phyloP scores from a whole-genome alignment of 1,140 invertebrate genomes.

The Rhopalosiphum padi region DNA sequence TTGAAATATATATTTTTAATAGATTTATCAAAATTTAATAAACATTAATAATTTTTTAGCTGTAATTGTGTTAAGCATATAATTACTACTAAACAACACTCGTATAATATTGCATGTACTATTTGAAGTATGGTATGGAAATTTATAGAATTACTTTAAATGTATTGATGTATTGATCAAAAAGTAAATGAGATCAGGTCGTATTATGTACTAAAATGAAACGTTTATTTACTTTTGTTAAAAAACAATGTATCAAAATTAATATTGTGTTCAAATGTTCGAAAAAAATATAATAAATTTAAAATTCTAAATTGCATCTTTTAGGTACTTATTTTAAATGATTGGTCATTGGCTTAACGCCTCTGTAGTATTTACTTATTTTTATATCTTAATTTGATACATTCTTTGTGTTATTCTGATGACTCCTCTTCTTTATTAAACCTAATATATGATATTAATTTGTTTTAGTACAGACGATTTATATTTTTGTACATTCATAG shows the following conservation, averaged over 20 bases:
- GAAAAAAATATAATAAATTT: neutral
- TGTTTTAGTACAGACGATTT: neutral
- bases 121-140: neutral
- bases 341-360: neutral
- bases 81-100: slow-evolving; percentile 6
- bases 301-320: neutral
- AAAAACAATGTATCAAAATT: neutral
- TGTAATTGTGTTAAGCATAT: neutral
- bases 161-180: neutral
- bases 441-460: neutral
- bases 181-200: neutral
- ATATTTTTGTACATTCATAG: neutral
- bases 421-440: neutral
- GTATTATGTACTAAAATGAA: neutral
- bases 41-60: neutral
- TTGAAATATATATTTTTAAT: neutral
- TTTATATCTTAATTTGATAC: neutral
- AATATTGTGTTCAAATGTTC: neutral
- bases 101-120: neutral
- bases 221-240: neutral
- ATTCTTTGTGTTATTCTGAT: neutral
- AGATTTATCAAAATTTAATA: slow-evolving; percentile 10
- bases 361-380: neutral
- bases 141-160: neutral
- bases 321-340: neutral